phyloP scores from a whole-genome alignment of 35 echinoderm and acorn worm species.

The Strongylocentrotus purpuratus region DNA sequence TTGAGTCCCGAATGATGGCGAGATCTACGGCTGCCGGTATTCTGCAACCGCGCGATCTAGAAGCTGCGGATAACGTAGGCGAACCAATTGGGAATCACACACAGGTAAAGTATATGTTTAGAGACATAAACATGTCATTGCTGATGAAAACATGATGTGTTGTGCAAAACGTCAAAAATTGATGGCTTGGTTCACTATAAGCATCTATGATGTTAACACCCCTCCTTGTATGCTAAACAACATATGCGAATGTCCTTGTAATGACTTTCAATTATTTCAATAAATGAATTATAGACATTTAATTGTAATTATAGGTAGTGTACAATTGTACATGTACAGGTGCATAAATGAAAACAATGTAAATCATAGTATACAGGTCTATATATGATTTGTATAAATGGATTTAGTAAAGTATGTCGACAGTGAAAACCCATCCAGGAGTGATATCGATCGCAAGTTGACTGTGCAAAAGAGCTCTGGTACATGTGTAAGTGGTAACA shows the following conservation, averaged over 20 bases:
- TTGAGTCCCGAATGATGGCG: constrained; percentile 7
- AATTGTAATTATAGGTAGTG: too few relatives aligned
- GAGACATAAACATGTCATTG: not conserved
- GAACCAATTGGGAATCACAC: constrained; percentile 46
- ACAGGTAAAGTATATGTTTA: constrained; percentile 22
- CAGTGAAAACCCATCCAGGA: too few relatives aligned
- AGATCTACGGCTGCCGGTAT: not conserved
- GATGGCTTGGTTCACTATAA: not conserved
- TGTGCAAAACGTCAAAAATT: not conserved
- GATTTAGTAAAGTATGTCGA: too few relatives aligned
- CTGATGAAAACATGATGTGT: not conserved
- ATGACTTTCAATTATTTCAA: not conserved
- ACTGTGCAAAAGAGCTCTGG: too few relatives aligned
- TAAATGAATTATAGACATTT: too few relatives aligned
- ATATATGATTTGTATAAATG: too few relatives aligned
- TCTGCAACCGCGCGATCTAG: constrained; percentile 43
- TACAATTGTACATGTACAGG: too few relatives aligned
- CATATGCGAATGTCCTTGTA: not conserved
- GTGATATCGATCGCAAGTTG: too few relatives aligned
- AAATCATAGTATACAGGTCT: too few relatives aligned
- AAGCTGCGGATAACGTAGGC: constrained; percentile 35
- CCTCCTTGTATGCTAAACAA: not conserved
- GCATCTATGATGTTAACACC: not conserved
- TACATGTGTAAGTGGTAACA: too few relatives aligned
- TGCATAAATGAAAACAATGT: too few relatives aligned